phyloP scores from a whole-genome alignment of 2,797 vertebrate species.

The Pseudochirops corinnae region DNA sequence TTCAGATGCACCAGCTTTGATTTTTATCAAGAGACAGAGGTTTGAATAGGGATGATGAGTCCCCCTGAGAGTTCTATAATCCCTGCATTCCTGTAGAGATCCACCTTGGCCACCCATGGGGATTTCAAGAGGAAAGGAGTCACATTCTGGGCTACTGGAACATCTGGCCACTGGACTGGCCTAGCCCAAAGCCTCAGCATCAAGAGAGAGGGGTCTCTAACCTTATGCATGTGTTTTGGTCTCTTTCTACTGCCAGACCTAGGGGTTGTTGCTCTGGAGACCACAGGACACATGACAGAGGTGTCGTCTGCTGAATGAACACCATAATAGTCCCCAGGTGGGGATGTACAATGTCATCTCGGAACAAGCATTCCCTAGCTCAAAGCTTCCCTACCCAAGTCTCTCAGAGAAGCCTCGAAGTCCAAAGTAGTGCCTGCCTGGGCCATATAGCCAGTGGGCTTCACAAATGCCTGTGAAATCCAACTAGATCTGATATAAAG shows the following conservation, averaged over 20 bases:
- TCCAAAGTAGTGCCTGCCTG: background rate
- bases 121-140: conserved; percentile 22
- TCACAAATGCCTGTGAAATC: background rate
- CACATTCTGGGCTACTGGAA: background rate
- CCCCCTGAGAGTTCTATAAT: background rate
- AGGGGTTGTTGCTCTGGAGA: background rate
- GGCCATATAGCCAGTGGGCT: background rate
- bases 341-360: conserved; percentile 25
- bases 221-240: background rate
- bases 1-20: background rate
- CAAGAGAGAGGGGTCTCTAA: background rate
- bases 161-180: background rate
- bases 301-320: conserved; percentile 15
- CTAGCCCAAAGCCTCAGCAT: background rate
- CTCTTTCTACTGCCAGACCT: background rate
- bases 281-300: background rate
- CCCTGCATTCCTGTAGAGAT: background rate
- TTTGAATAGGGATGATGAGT: conserved; percentile 3
- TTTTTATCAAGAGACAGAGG: conserved; percentile 46
- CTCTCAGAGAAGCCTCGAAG: background rate
- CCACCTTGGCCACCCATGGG: background rate
- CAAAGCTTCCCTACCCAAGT: background rate
- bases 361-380: background rate
- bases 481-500: background rate
- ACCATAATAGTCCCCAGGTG: conserved; percentile 6